A percentile compares a stretch with the other conserved stretches of the same genome.
These are phyloP conservation scores for Scolopax rusticola DNA, from an alignment of 2,797 vertebrate genomes.

Conservation along the genomic window DNA sequence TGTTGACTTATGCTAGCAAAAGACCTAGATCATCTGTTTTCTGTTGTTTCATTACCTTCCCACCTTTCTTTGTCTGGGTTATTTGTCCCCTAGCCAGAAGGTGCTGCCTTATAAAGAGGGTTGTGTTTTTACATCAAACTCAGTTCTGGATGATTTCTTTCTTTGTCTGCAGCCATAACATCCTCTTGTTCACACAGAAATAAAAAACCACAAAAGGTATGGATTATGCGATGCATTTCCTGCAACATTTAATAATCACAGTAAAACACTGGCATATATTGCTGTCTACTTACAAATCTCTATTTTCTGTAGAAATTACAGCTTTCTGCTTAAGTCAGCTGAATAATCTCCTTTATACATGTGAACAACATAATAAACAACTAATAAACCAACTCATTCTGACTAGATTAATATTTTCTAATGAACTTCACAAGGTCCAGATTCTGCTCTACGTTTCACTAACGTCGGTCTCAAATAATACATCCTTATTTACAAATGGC, in stretches of 20 bases:
- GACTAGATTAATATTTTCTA: slow-evolving; percentile 17
- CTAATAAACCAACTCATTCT: slow-evolving; percentile 41
- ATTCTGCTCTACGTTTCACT: not conserved
- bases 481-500: not conserved
- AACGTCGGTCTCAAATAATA: not conserved
- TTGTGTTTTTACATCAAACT: not conserved
- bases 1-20: not conserved
- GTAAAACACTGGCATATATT: slow-evolving; percentile 69
- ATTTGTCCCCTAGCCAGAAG: not conserved
- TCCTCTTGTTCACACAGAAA: not conserved
- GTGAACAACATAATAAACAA: slow-evolving; percentile 20
- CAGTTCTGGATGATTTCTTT: slow-evolving; percentile 16
- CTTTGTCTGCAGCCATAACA: slow-evolving; percentile 23
- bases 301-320: slow-evolving; percentile 75
- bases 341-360: slow-evolving; percentile 65
- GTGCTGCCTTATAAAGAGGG: not conserved
- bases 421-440: not conserved
- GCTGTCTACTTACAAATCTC: slow-evolving; percentile 67
- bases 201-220: slow-evolving; percentile 44
- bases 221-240: slow-evolving; percentile 55
- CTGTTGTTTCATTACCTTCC: not conserved
- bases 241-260: slow-evolving; percentile 74
- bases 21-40: not conserved
- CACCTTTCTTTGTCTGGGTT: not conserved
- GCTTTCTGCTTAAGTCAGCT: slow-evolving; percentile 68